A percentile compares a stretch with the other conserved stretches of the same genome.
Evolutionary conservation across 2,888 invertebrate species (phyloP).

Genomic region (Stenolophus ochropezus): DNA sequence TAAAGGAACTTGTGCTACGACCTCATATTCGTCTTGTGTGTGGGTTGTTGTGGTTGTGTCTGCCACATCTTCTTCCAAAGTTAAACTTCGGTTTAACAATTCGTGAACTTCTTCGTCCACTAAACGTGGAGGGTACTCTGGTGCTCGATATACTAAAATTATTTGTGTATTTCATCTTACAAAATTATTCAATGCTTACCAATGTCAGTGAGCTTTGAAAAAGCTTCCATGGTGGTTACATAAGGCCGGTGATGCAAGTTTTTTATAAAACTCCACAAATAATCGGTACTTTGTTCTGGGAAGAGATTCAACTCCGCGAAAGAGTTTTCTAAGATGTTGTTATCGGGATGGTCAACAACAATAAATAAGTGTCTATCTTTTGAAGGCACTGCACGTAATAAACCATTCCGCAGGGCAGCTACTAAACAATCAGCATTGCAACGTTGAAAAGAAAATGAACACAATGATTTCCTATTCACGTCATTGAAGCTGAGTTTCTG

Average conservation of each 20-base stretch:
- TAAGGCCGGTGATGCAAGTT: conserved; percentile 83
- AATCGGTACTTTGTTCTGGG: conserved; percentile 80
- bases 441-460: conserved; percentile 90
- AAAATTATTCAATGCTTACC: conserved; percentile 71
- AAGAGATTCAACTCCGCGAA: conserved; percentile 92
- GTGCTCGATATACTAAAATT: conserved; percentile 77
- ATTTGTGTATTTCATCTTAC: conserved; percentile 5
- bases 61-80: conserved; percentile 68
- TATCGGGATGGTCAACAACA: conserved; percentile 80
- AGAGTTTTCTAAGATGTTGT: conserved; percentile 85
- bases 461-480: conserved; percentile 82
- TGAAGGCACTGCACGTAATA: conserved; percentile 80
- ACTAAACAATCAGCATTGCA: conserved; percentile 89
- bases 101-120: conserved; percentile 80
- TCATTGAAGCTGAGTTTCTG: conserved; percentile 80
- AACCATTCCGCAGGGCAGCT: conserved; percentile 76
- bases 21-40: conserved; percentile 83
- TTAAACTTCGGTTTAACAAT: conserved; percentile 77
- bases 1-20: conserved; percentile 80
- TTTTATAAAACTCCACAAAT: conserved; percentile 80
- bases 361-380: conserved; percentile 83
- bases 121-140: conserved; percentile 77
- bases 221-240: conserved; percentile 88
- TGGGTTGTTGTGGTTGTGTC: conserved; percentile 74
- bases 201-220: conserved; percentile 90